These are phyloP conservation scores for Aldrovandia affinis DNA, from an alignment of 2,797 vertebrate species.

Conservation along the genomic window DNA sequence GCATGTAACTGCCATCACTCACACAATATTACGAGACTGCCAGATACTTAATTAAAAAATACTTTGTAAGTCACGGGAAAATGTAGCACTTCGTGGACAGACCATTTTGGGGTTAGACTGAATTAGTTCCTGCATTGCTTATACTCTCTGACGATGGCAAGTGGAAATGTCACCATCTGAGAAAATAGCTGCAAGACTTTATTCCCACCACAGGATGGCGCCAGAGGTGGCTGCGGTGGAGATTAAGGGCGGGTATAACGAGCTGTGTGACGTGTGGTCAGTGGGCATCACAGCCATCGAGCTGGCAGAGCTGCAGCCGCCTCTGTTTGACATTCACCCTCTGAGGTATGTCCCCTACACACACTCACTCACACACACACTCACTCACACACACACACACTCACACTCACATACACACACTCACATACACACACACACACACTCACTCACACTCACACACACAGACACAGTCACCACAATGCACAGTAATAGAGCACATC, in stretches of 20 bases:
- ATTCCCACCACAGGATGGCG: constrained; percentile 81
- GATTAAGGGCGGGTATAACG: constrained; percentile 89
- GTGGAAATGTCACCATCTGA: neutral
- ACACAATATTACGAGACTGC: no score
- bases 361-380: neutral
- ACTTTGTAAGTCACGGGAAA: no score
- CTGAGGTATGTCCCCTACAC: constrained; percentile 70
- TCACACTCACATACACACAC: neutral
- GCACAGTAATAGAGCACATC: neutral
- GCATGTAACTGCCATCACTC: no score
- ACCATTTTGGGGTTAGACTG: neutral
- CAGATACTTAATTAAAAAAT: no score
- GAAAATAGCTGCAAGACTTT: constrained; percentile 15
- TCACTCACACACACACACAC: neutral
- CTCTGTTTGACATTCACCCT: constrained; percentile 86
- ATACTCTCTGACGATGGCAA: neutral
- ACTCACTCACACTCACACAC: neutral
- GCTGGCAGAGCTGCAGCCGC: constrained; percentile 85
- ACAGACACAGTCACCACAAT: neutral
- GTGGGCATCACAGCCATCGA: constrained; percentile 92
- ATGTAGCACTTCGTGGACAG: neutral
- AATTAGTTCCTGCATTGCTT: neutral
- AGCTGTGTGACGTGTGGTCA: constrained; percentile 90
- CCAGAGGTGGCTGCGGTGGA: constrained; percentile 91
- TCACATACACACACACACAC: neutral